Evolutionary conservation across 1,140 invertebrate species (phyloP).

Genomic region (Camponotus floridanus): DNA sequence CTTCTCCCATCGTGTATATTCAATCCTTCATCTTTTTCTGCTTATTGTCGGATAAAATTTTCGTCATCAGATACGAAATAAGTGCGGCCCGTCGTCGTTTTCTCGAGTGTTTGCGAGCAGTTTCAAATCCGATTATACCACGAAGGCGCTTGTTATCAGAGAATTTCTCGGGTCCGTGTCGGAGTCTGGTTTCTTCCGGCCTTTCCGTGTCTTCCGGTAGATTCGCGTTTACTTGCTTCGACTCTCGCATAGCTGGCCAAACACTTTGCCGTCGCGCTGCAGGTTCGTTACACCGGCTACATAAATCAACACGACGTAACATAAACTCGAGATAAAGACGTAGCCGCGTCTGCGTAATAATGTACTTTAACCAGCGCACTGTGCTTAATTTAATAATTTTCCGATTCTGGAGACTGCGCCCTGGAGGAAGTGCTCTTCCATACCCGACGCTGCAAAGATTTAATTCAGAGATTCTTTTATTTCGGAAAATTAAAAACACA

Average conservation of each 20-base stretch:
- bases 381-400: constrained; percentile 41
- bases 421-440: neutral
- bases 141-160: constrained; percentile 65
- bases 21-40: neutral
- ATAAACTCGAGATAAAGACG: constrained; percentile 31
- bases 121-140: constrained; percentile 73
- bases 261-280: constrained; percentile 17
- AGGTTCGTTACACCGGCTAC: constrained; percentile 43
- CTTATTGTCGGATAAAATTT: constrained; percentile 24
- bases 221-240: constrained; percentile 29
- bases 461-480: neutral
- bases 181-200: constrained; percentile 19
- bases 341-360: constrained; percentile 33
- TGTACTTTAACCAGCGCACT: constrained; percentile 3
- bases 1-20: neutral
- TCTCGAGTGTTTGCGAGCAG: constrained; percentile 71
- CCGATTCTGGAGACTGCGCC: neutral
- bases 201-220: constrained; percentile 34
- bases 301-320: constrained; percentile 59
- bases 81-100: constrained; percentile 66
- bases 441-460: neutral
- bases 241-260: constrained; percentile 8
- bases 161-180: constrained; percentile 44
- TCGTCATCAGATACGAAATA: neutral
- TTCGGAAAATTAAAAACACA: neutral